A percentile compares a stretch with the other conserved stretches of the same genome.
These are phyloP conservation scores for Climacteris rufus DNA, from an alignment of 2,113 vertebrate genomes.

Conservation along the genomic window DNA sequence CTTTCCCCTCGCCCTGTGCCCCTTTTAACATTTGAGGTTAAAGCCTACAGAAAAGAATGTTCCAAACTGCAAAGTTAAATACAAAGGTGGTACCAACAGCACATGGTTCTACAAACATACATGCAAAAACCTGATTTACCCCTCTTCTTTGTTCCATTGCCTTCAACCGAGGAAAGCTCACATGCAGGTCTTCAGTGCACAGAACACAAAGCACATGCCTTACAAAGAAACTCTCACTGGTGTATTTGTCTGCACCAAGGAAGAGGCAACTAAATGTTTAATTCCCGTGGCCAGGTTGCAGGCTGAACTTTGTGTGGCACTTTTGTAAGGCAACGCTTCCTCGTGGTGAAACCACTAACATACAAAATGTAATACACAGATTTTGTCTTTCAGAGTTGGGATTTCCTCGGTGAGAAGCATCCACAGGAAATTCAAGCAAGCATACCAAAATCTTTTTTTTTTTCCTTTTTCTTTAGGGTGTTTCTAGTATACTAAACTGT, in stretches of 20 bases:
- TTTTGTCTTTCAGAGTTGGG: background rate
- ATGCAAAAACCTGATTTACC: background rate
- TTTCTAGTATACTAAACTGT: background rate
- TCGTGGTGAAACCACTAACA: background rate
- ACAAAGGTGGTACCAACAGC: background rate
- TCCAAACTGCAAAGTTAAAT: background rate
- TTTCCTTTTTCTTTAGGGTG: background rate
- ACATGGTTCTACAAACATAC: background rate
- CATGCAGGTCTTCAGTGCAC: background rate
- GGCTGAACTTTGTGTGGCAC: background rate
- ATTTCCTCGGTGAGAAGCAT: background rate
- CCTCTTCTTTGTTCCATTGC: background rate
- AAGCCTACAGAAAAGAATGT: background rate
- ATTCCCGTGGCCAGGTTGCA: accelerated
- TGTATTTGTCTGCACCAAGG: background rate
- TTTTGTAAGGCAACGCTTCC: accelerated
- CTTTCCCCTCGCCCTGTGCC: no score
- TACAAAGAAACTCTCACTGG: no score
- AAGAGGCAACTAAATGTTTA: background rate
- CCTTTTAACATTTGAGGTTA: background rate
- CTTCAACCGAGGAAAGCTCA: background rate
- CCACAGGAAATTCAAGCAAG: background rate
- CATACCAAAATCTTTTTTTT: background rate
- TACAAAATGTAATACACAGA: background rate
- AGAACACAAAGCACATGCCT: accelerated